Evolutionary conservation across 2,888 invertebrate genomes (phyloP), one percentile per base, ranked within the genome.

Genomic region (Tetragonula carbonaria): DNA sequence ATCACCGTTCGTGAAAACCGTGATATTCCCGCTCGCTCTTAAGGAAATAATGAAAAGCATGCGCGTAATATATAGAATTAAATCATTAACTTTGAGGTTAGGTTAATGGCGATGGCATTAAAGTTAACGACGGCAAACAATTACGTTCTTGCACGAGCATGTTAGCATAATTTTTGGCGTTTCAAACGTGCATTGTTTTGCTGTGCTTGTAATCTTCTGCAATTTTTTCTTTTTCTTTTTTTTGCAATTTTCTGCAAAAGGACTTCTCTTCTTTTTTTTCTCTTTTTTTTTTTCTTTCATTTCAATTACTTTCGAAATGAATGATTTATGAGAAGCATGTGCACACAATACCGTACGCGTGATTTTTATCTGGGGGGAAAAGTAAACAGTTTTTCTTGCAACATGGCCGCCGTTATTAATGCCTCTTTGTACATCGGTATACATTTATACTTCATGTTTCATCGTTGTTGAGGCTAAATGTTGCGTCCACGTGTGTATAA

Each of bases 21-120:
- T 8, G 50, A 77, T 63, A 38, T 63, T 33, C 51, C 8, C 45
- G 45, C 11, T 23, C 53, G 16, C 62, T 77, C n/a, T 71, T 70
- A 50, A 73, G 13, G 62, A 5, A 59, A 23, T n/a, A 21, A 57
- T n/a, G 18, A 4, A 23, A 28, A 45, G 38, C 71, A 38, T 4
- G 33, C 5, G 16, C 14, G 71, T 8, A 55, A 71, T 23, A 71
- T 23, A 16, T 16, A 18, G n/a, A 6, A 28, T 18, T n/a, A 33
- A 55, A 33, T 71, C 14, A 21, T 71, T 28, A 45, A 28, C 14
- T 13, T n/a, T 55, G 14, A 55, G 38, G 18, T 63, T 21, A 33
- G 16, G 45, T 8, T 28, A 63, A 63, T 18, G 21, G 11, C 2
- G 11, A 13, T 38, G 4, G 28, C 21, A 65, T 45, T 45, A 45